These are phyloP conservation scores for Podarcis siculus DNA, from an alignment of 2,797 vertebrate species.

Conservation along the genomic window DNA sequence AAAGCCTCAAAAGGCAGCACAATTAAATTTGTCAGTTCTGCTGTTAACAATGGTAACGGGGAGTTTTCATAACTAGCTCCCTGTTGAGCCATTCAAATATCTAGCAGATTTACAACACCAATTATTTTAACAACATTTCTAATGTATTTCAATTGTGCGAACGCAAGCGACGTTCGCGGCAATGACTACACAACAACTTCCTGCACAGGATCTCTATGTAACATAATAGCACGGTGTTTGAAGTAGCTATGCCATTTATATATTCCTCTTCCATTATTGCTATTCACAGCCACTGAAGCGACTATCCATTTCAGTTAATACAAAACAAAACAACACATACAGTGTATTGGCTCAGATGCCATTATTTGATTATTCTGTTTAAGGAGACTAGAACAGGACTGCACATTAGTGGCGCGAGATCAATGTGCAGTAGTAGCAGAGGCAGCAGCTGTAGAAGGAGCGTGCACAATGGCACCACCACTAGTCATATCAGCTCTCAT, in stretches of 20 bases:
- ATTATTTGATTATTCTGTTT: neutral
- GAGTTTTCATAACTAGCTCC: slow-evolving; percentile 4
- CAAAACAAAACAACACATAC: neutral
- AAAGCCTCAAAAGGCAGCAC: neutral
- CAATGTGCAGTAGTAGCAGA: neutral
- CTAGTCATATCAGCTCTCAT: too few species aligned
- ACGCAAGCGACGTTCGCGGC: neutral
- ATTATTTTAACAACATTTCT: neutral
- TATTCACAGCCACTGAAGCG: neutral
- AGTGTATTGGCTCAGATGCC: neutral
- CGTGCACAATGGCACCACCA: neutral
- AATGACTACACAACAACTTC: neutral
- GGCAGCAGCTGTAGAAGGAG: neutral
- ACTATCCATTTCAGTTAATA: neutral
- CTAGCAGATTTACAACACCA: neutral
- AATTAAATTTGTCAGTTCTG: neutral
- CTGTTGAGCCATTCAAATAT: neutral
- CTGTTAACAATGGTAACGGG: neutral
- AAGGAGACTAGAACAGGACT: neutral
- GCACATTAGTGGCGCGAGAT: neutral
- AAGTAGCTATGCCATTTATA: neutral
- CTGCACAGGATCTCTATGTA: neutral
- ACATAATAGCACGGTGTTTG: neutral
- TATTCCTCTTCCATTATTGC: neutral
- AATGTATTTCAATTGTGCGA: neutral